phyloP scores from a whole-genome alignment of 1,140 invertebrate genomes.

The Andricus grossulariae region DNA sequence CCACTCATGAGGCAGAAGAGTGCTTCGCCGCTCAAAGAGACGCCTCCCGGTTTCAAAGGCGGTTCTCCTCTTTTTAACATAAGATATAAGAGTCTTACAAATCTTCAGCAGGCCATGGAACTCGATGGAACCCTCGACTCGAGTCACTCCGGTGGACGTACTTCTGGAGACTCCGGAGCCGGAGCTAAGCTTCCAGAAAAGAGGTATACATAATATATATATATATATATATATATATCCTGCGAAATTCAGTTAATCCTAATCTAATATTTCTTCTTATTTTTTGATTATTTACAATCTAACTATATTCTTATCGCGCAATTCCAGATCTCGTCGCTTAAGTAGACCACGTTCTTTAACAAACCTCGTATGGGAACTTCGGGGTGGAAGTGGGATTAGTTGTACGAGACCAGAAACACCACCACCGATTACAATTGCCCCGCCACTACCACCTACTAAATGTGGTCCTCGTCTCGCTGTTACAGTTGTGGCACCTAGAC shows the following conservation, averaged over 20 bases:
- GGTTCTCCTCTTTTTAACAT: slow-evolving; percentile 89
- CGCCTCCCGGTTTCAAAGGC: slow-evolving; percentile 81
- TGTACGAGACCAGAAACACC: slow-evolving; percentile 76
- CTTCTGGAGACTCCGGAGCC: slow-evolving; percentile 88
- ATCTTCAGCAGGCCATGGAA: slow-evolving; percentile 87
- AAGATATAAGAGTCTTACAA: slow-evolving; percentile 88
- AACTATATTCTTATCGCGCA: not conserved
- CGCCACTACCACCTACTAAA: slow-evolving; percentile 66
- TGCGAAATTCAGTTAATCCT: too few relatives aligned
- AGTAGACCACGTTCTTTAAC: slow-evolving; percentile 89
- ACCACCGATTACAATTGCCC: slow-evolving; percentile 69
- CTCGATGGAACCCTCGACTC: slow-evolving; percentile 89
- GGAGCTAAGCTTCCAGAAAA: slow-evolving; percentile 89
- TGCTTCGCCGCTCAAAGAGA: slow-evolving; percentile 84
- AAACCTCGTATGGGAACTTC: slow-evolving; percentile 89
- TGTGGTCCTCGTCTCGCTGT: slow-evolving; percentile 73
- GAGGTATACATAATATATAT: slow-evolving; percentile 68
- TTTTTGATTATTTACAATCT: slow-evolving; percentile 4
- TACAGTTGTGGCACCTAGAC: slow-evolving; percentile 72
- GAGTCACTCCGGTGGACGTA: slow-evolving; percentile 90
- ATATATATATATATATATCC: too few relatives aligned
- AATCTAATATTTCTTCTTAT: not conserved
- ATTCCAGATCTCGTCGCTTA: slow-evolving; percentile 79
- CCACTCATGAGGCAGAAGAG: slow-evolving; percentile 84
- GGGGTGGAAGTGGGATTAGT: slow-evolving; percentile 75